Evolutionary conservation across 2,888 invertebrate species (phyloP).

Genomic region (Hypsopygia costalis): DNA sequence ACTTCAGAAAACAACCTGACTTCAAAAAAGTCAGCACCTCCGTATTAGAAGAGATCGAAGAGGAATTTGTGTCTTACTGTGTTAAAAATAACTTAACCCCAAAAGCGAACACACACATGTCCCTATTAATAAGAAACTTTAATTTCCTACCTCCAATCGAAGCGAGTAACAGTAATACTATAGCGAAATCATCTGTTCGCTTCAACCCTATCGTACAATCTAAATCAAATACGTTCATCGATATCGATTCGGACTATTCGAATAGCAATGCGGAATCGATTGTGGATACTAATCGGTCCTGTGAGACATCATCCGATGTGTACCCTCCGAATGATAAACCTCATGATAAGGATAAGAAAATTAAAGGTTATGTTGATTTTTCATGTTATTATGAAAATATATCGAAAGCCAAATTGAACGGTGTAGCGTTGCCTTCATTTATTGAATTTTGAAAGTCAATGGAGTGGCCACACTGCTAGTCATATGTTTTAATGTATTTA

Average conservation of each 20-base stretch:
- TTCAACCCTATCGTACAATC: slow-evolving; percentile 83
- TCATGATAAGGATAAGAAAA: slow-evolving; percentile 83
- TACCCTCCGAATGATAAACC: slow-evolving; percentile 56
- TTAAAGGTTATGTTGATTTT: slow-evolving; percentile 92
- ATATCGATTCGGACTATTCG: slow-evolving; percentile 66
- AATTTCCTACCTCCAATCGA: slow-evolving; percentile 85
- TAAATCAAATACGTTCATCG: slow-evolving; percentile 62
- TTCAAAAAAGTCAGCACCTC: slow-evolving; percentile 92
- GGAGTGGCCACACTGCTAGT: too few relatives aligned
- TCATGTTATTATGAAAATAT: slow-evolving; percentile 88
- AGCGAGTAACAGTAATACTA: slow-evolving; percentile 25
- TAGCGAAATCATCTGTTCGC: slow-evolving; percentile 77
- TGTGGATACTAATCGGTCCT: slow-evolving; percentile 61
- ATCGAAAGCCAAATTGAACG: slow-evolving; percentile 83
- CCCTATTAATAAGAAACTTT: slow-evolving; percentile 91
- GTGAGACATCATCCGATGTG: slow-evolving; percentile 64
- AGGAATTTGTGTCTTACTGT: slow-evolving; percentile 90
- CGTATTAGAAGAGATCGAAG: slow-evolving; percentile 90
- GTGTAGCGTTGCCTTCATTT: slow-evolving; percentile 81
- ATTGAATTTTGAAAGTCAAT: slow-evolving; percentile 60
- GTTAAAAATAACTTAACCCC: slow-evolving; percentile 77
- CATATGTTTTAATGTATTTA: too few relatives aligned
- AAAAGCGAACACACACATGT: slow-evolving; percentile 90
- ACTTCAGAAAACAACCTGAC: slow-evolving; percentile 89
- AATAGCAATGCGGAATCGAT: slow-evolving; percentile 51